Base-by-base conservation (phyloP, 30 jellyfish, hydroid and myxozoan species). In the Pelagia noctiluca region DNA sequence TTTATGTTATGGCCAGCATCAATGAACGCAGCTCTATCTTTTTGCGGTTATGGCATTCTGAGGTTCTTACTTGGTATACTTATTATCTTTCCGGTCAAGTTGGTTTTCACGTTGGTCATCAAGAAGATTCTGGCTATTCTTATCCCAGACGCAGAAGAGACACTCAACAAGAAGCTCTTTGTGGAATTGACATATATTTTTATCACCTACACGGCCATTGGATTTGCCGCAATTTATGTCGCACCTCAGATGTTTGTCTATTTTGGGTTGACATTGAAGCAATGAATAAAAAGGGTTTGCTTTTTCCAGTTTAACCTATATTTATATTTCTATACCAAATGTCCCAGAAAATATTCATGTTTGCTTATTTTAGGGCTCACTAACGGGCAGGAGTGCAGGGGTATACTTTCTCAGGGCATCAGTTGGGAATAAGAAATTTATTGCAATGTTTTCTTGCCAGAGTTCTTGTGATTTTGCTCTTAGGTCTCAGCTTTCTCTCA, bases 161-260 rank as follows among this genome's bases (percentile, higher is more conserved):
- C 95, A n/a, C 76, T 71, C 8, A 48, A 75, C 75, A 88, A 80
- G 73, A 75, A 67, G 46, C 79, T 76, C 50, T 53, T 79, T 61
- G 97, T 88, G 60, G 97, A 88, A 69, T 46, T 94, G 57, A 97
- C 99, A 3, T 83, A 84, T 60, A 62, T 94, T 18, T 94, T 94
- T 66, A 78, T 76, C 70, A 82, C 96, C 49, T 94, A 94, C 76
- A 77, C 93, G 23, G 89, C 86, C 11, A 84, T 94, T 23, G 99
- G 99, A 12, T 94, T 88, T 76, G 74, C 94, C 19, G 99, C 99
- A 7, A 60, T 84, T 68, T 88, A 94, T 75, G 50, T 88, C 29
- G 97, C 97, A 11, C 99, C 97, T 13, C 90, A 83, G 74, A 86
- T 90, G 12, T 94, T 94, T 63, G 48, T 21, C 12, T 52, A 86